Evolutionary conservation across 2,888 invertebrate species (phyloP).

Genomic region (Nemoura dubitans): DNA sequence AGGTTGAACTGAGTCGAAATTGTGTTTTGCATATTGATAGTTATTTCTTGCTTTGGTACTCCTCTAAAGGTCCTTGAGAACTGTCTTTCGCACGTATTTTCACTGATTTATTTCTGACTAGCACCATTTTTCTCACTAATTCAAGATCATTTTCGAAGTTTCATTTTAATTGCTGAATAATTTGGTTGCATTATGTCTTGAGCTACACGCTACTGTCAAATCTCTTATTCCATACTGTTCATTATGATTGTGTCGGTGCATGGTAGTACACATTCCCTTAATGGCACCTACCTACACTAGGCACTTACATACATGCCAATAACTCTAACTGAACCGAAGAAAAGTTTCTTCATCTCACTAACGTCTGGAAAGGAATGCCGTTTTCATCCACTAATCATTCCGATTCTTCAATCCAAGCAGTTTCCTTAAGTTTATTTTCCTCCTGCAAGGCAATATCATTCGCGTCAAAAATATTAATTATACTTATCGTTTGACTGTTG

Average conservation of each 20-base stretch:
- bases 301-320: no score
- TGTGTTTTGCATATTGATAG: not conserved
- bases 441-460: not conserved
- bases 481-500: not conserved
- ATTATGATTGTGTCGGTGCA: no score
- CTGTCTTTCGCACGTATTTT: not conserved
- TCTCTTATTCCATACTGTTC: no score
- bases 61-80: not conserved
- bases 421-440: not conserved
- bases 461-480: not conserved
- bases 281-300: no score
- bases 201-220: no score
- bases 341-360: no score
- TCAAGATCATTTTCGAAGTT: not conserved
- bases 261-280: no score
- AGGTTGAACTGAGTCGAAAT: not conserved
- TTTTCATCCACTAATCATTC: no score
- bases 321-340: no score
- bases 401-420: no score
- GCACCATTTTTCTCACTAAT: not conserved
- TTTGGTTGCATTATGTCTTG: not conserved
- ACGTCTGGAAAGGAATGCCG: no score
- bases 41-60: not conserved
- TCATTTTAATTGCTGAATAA: not conserved
- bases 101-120: not conserved